Evolutionary conservation across 2,888 invertebrate species (phyloP).

Genomic region (Myopa testacea): DNA sequence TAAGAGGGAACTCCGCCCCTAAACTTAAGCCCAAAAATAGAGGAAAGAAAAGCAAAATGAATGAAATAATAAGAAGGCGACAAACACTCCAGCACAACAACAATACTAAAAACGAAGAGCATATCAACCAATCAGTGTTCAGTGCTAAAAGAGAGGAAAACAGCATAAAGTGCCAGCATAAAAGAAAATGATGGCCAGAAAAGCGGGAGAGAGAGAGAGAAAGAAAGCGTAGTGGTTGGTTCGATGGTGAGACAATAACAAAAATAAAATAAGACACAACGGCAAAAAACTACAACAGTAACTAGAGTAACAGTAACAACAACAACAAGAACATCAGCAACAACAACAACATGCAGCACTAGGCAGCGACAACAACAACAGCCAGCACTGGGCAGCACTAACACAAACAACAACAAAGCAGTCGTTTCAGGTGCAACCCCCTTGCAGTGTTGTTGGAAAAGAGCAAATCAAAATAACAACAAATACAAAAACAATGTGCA

Average conservation of each 20-base stretch:
- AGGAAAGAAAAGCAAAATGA: background rate
- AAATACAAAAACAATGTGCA: no score
- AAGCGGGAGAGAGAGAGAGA: conserved; percentile 1
- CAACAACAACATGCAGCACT: background rate
- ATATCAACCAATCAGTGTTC: conserved; percentile 10
- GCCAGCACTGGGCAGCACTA: conserved; percentile 4
- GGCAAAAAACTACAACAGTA: conserved; percentile 35
- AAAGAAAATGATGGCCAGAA: conserved; percentile 30
- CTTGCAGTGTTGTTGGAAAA: background rate
- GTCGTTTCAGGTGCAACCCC: conserved; percentile 1
- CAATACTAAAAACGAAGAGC: conserved; percentile 2
- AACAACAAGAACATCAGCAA: conserved; percentile 10
- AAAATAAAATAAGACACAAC: background rate
- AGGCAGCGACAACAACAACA: background rate
- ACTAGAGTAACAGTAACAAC: background rate
- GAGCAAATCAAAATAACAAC: no score
- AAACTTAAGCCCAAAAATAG: background rate
- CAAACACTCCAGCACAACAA: conserved; percentile 1
- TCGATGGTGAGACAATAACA: conserved; percentile 31
- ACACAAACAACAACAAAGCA: conserved; percentile 5
- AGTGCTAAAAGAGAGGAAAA: background rate
- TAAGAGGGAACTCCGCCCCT: conserved; percentile 4
- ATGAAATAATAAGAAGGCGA: background rate
- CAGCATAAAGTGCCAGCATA: conserved; percentile 1
- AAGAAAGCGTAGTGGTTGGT: conserved; percentile 30